Base-by-base conservation (phyloP, 2,797 vertebrate species). In the Numenius phaeopus region DNA sequence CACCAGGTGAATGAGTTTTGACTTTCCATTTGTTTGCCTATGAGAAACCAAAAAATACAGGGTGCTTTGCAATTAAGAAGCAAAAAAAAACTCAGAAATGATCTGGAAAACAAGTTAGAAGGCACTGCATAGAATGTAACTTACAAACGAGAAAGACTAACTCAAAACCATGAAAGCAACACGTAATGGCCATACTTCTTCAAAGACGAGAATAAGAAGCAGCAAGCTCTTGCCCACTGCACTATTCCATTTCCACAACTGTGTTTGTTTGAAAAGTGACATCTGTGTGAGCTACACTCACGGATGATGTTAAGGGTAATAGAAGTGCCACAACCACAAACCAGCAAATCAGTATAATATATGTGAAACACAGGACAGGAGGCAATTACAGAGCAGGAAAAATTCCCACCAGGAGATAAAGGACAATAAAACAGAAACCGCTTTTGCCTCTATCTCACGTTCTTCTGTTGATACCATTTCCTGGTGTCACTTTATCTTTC, bases 21-120 rank as follows among this genome's bases (percentile, higher is more conserved):
- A 77, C 23, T 87, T 85, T 80, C 52, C 67, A 89, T 61, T 90
- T 82, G 29, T 85, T 67, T 89, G 55, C 67, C 61, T 1, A 1
- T 18, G 17, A 89, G 81, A 87, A 90, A 87, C 13, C 32, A 90
- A 90, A n/a, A 85, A 70, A 80, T 55, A 64, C 23, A 46, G 46
- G 17, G 20, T 81, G 71, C 15, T 94, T 70, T 73, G 47, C 50
- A 96, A 92, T 80, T 90, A 93, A 67, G 64, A 87, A 84, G 13
- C 46, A 64, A n/a, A 84, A 76, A 24, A 49, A 82, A 77, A 34
- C 20, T 82, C 23, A 79, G 52, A 73, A 32, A 82, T 37, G 2
- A 79, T 42, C 27, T 47, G 26, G 4, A 49, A 87, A 93, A 71
- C 40, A 91, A 85, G 55, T 12, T 54, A 86, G 62, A 73, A 69